Evolutionary conservation across 2,113 vertebrate genomes (phyloP).

Genomic region (Globicephala melas): DNA sequence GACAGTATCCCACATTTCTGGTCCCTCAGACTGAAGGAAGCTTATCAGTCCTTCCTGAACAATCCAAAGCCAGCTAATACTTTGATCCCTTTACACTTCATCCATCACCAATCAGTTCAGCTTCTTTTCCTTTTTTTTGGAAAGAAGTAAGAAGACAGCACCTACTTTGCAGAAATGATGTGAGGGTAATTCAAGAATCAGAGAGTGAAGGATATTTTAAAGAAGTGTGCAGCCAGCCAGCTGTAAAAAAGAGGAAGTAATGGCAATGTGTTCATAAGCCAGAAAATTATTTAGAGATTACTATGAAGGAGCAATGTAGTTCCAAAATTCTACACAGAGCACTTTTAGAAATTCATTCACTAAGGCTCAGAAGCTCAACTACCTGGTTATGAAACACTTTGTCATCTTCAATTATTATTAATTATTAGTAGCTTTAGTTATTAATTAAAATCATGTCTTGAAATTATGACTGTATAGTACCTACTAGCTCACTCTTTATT

Average conservation of each 20-base stretch:
- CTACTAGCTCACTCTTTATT: neutral
- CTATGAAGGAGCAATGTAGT: neutral
- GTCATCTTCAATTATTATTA: neutral
- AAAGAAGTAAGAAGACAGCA: neutral
- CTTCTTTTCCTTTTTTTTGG: neutral
- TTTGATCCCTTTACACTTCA: neutral
- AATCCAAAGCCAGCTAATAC: neutral
- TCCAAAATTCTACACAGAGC: neutral
- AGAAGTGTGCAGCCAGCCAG: too few relatives aligned
- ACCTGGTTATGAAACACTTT: neutral
- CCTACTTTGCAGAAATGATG: too few relatives aligned
- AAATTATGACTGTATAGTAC: neutral
- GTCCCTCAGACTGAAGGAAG: neutral
- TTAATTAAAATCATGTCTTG: neutral
- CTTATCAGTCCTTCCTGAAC: neutral
- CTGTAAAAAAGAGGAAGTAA: too few relatives aligned
- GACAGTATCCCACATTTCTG: too few relatives aligned
- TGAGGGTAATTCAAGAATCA: neutral
- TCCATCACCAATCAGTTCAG: neutral
- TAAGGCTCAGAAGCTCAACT: neutral
- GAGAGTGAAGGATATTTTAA: neutral
- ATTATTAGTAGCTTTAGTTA: neutral
- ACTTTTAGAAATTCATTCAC: neutral
- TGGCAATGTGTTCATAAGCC: too few relatives aligned
- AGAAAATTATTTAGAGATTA: neutral